A percentile compares a stretch with the other conserved stretches of the same genome.
Conservation (phyloP, 2,888 invertebrate species). For the Biston stratarius region DNA sequence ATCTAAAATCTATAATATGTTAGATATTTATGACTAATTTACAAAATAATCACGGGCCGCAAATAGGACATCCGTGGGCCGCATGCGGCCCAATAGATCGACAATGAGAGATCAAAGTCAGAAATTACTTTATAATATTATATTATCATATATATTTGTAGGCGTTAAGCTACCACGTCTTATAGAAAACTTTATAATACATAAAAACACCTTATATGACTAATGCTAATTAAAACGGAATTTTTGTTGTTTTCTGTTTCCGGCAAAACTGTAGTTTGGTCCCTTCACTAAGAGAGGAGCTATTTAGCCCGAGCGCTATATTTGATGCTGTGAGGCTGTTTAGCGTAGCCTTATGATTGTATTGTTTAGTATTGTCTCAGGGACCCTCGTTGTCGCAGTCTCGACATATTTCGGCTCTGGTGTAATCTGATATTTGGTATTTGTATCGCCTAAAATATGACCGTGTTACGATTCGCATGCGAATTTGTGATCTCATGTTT, state of each 20-base stretch:
- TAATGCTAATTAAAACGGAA: neutral
- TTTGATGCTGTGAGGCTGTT: slow-evolving; percentile 23
- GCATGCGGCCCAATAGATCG: too few species aligned
- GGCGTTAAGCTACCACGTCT: too few species aligned
- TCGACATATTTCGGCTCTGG: neutral
- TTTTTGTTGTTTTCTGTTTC: neutral
- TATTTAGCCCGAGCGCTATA: slow-evolving; percentile 24
- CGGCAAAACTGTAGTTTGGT: neutral
- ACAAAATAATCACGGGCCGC: too few species aligned
- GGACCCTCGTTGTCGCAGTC: neutral
- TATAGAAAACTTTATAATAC: neutral
- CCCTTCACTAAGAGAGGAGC: neutral
- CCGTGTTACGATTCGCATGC: neutral
- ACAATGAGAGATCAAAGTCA: too few species aligned
- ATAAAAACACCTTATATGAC: too few species aligned
- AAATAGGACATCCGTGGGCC: too few species aligned
- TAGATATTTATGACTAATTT: too few species aligned
- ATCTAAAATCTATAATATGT: too few species aligned
- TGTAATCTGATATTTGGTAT: neutral
- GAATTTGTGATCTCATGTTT: too few species aligned
- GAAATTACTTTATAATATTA: too few species aligned
- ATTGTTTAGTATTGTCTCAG: slow-evolving; percentile 10
- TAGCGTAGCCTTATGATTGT: slow-evolving; percentile 20
- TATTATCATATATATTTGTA: too few species aligned
- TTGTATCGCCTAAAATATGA: neutral